phyloP scores from a whole-genome alignment of 2,888 invertebrate species.

The Dicycla oo region DNA sequence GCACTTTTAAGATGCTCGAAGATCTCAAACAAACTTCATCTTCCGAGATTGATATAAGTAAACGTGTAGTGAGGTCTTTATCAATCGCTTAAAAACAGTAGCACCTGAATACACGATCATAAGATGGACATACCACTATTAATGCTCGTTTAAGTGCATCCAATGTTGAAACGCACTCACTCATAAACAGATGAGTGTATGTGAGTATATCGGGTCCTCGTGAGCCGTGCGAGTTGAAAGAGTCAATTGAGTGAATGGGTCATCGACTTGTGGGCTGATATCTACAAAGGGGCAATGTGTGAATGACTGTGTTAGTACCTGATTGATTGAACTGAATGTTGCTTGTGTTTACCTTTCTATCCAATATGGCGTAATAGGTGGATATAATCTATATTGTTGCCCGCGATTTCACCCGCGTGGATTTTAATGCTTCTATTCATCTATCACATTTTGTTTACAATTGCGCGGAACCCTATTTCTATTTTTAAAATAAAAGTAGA shows the following conservation, averaged over 20 bases:
- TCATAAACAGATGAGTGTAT: conserved; percentile 36
- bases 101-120: conserved; percentile 22
- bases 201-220: conserved; percentile 26
- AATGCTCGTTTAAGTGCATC: conserved; percentile 35
- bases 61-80: not conserved
- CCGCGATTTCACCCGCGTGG: no score
- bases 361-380: not conserved
- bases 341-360: not conserved
- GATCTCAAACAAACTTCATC: conserved; percentile 1
- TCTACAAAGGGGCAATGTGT: conserved; percentile 16
- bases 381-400: not conserved
- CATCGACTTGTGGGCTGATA: conserved; percentile 48
- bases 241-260: conserved; percentile 56
- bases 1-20: not conserved
- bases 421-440: no score
- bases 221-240: conserved; percentile 40
- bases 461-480: no score
- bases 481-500: no score
- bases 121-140: conserved; percentile 4
- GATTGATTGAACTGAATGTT: not conserved
- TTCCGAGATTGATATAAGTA: no score
- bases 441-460: no score
- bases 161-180: conserved; percentile 33
- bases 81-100: conserved; percentile 30
- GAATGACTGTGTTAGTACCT: conserved; percentile 3